Base-by-base conservation (phyloP, 2,113 vertebrate species). In the Microtus oregoni region DNA sequence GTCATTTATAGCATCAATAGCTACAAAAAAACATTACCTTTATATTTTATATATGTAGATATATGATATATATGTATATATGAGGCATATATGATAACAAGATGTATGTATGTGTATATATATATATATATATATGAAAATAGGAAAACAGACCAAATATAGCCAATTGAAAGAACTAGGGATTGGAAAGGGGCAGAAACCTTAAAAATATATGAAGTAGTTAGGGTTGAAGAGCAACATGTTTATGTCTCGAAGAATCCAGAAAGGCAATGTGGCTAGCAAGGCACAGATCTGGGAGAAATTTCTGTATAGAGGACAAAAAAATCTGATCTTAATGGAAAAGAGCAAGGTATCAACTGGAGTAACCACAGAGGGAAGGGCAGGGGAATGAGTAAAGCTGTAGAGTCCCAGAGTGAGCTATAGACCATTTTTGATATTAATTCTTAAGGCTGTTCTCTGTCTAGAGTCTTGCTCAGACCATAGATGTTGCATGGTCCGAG, bases 301-400 rank as follows among this genome's bases (percentile, higher is more conserved):
- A 52, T 14, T 81, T 94, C 32, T 15, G 63, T 14, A 7, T 5
- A 76, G 12, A 70, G 35, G 24, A 79, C 7, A 7, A 17, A 1
- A 79, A 1, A 81, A 35, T n/a, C 50, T 47, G 1, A 3, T 41
- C 28, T 10, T 67, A 32, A 32, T 44, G 41, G 41, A 47, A 67
- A 67, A 67, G 10, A 67, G 15, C 28, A 22, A 47, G 9, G 2
- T 86, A 3, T 85, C 24, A 63, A 30, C 22, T 63, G n/a, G 13
- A n/a, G 4, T 26, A 44, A 14, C 58, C 58, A 7, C n/a, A 30
- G 14, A 0, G n/a, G 3, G 4, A 20, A 4, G 20, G 13, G n/a
- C 6, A 20, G 6, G n/a, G 22, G 4, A 24, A 38, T 75, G 38
- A 24, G 13, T 83, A 58, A 41, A 20, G 35, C 35, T 26, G 24